Base-by-base conservation (phyloP, 2,888 invertebrate species). In the Lasioglossum pauxillum region DNA sequence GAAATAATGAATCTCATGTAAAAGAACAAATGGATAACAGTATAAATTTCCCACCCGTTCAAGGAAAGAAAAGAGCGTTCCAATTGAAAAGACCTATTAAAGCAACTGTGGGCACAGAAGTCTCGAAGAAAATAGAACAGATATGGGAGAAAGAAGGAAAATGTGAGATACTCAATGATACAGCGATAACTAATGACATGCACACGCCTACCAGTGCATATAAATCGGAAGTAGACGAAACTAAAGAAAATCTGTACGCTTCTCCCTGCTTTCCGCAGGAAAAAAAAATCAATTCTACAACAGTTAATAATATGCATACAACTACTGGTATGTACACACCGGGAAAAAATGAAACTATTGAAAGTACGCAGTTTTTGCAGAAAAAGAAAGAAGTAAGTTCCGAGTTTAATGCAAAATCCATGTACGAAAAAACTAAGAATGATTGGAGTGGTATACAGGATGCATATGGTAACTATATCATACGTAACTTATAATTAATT, bases 1-100 rank as follows among this genome's bases (percentile, higher is more conserved):
- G 64, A 69, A n/a, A 16, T 8, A 44, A 23, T 49, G 81, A 82
- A 35, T 49, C 19, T 10, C 35, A 75, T 44, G 5, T 27, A 31
- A 80, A 83, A 7, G 77, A 87, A 46, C 60, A 71, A 10, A 38
- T 53, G 35, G 35, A 69, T 8, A 35, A 41, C 16, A 67, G 57
- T 79, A 31, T 57, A 35, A 19, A n/a, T 60, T 31, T 5, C 78
- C 79, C 78, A 27, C 71, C 75, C 5, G 8, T 35, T 60, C 46
- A 80, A 81, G 74, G 78, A 0, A 93, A 90, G 46, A 94, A 91
- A 46, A 89, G 90, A n/a, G 84, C 86, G 44, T 95, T 95, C 78
- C 92, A 94, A 78, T 84, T 94, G 16, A 95, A 95, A 80, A 91
- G 93, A 67, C 95, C 95, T 8, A 89, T 95, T 1, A 93, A 93